Base-by-base conservation (phyloP, 2,113 vertebrate species). In the Eulacestoma nigropectus region DNA sequence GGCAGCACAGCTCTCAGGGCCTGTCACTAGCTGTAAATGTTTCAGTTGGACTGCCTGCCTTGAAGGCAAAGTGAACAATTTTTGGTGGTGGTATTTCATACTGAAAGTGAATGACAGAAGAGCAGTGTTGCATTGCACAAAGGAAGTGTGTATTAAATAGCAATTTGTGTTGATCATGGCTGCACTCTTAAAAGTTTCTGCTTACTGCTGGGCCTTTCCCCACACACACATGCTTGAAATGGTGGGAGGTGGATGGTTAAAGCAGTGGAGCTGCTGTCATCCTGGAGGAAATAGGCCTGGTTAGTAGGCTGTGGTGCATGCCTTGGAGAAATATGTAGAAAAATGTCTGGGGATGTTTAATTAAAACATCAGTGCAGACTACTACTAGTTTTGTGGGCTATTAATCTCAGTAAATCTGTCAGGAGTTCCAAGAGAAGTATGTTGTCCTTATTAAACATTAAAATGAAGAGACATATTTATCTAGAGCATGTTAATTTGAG, bases 361-460 rank as follows among this genome's bases (percentile, higher is more conserved):
- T 96, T 96, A 96, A 96, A 96, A 91, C 80, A 94, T 89, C 81
- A 46, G 32, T 81, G 70, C 94, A 95, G 88, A 92, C 76, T 87
- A 41, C 93, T 90, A 78, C 72, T 92, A 87, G 88, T 89, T 96
- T 84, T 79, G 53, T 97, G 87, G 96, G 88, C 83, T 94, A 69
- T 96, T 96, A 94, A 94, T 96, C 83, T 94, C 80, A 93, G 80
- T 93, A 90, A 90, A 95, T 92, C 86, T 95, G 96, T 96, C 95
- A 95, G 57, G 86, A 94, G 57, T 96, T 96, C 86, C 69, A 84
- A 73, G 49, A 93, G 76, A 96, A 93, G 27, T 86, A 72, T 72
- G 93, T 94, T 94, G 89, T 94, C 80, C 77, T 94, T 94, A 96
- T 94, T 96, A 96, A 96, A 96, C 83, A 90, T 96, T 96, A 94